Percentiles rank a stretch among this genome's conserved stretches.
Evolutionary conservation across 2,888 invertebrate genomes (phyloP).

Genomic region (Papilio elwesi): DNA sequence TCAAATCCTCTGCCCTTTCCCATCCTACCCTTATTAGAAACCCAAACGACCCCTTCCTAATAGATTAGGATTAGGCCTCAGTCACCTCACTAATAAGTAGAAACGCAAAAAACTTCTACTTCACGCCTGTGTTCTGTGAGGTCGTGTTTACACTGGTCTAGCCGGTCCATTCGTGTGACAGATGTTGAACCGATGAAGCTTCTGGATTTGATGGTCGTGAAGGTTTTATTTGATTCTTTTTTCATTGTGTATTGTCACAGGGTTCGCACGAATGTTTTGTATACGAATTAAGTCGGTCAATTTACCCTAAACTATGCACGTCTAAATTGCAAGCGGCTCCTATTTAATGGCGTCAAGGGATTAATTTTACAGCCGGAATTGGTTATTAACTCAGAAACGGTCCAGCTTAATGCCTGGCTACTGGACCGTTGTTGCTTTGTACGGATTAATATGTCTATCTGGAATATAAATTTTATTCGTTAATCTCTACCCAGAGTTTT

Average conservation of each 20-base stretch:
- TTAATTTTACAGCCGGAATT: conserved; percentile 20
- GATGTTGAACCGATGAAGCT: no score
- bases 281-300: conserved; percentile 1
- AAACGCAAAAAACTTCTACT: no score
- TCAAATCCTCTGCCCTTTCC: no score
- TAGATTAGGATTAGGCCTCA: no score
- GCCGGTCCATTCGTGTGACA: no score
- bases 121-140: no score
- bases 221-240: not conserved
- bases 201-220: not conserved
- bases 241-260: not conserved
- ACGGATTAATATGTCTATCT: not conserved
- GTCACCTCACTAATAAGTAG: no score
- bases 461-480: not conserved
- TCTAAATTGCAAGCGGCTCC: conserved; percentile 21
- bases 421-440: not conserved
- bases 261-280: not conserved
- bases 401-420: not conserved
- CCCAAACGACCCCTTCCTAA: no score
- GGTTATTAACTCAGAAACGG: conserved; percentile 15
- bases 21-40: no score
- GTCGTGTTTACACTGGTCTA: no score
- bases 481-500: no score
- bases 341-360: conserved; percentile 18
- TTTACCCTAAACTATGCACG: conserved; percentile 17